A percentile compares a stretch with the other conserved stretches of the same genome.
Conservation (phyloP, 2,888 invertebrate genomes). For the Aproaerema taeniolella region DNA sequence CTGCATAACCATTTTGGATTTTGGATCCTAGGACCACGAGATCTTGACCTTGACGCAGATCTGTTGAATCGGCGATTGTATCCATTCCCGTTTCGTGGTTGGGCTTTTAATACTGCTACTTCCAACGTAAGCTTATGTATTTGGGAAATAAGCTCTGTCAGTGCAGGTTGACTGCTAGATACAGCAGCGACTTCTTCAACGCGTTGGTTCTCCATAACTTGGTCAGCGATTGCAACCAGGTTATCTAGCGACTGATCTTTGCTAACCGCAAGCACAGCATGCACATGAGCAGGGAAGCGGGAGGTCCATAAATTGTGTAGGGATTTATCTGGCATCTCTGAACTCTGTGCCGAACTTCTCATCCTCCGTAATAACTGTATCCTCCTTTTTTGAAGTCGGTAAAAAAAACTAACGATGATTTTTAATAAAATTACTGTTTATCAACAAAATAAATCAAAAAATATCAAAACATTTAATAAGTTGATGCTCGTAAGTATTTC, state of each 20-base stretch:
- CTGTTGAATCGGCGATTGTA: background rate
- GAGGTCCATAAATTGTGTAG: background rate
- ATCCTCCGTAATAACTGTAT: background rate
- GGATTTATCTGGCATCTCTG: background rate
- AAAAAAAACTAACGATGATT: no score
- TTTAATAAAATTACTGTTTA: no score
- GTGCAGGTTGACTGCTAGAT: background rate
- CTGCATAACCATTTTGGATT: background rate
- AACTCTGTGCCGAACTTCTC: background rate
- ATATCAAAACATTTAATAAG: no score
- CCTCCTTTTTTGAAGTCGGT: no score
- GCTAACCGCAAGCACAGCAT: background rate
- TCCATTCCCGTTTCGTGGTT: no score
- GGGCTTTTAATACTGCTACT: background rate
- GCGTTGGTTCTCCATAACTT: background rate
- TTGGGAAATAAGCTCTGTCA: background rate
- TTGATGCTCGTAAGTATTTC: no score
- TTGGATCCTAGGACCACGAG: background rate
- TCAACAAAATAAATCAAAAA: no score
- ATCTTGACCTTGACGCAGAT: background rate
- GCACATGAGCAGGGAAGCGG: background rate
- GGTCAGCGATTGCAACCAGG: background rate
- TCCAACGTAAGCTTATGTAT: background rate
- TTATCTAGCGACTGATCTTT: background rate
- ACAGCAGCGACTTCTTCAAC: background rate